Conservation (phyloP, 2,113 vertebrate genomes). For the Pardalotus punctatus region DNA sequence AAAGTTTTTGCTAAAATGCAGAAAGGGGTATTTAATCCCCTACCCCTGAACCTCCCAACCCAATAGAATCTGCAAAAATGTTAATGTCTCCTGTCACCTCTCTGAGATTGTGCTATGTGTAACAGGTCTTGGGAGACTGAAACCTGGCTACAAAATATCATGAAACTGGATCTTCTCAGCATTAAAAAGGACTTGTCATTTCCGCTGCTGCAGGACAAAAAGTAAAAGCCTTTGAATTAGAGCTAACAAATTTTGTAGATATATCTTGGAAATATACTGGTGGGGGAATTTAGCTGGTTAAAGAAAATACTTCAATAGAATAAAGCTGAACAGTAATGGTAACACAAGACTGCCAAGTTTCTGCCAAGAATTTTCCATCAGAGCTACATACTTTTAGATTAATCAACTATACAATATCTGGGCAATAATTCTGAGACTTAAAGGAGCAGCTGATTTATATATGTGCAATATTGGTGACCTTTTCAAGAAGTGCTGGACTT, state of each 20-base stretch:
- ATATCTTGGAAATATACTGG: neutral
- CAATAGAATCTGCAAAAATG: neutral
- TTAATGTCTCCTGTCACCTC: neutral
- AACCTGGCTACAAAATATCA: neutral
- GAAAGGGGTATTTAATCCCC: neutral
- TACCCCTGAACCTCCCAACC: accelerated
- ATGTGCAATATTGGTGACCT: neutral
- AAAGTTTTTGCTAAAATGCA: neutral
- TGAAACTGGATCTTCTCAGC: neutral
- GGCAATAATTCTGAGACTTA: neutral
- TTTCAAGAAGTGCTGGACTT: neutral
- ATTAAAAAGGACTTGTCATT: neutral
- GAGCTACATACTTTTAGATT: neutral
- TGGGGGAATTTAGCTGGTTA: neutral
- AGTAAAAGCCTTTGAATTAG: neutral
- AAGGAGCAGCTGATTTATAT: neutral
- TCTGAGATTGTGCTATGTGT: neutral
- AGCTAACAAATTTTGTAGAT: neutral
- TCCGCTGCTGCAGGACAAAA: neutral
- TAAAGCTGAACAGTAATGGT: neutral
- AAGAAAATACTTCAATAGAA: neutral
- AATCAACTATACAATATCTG: neutral
- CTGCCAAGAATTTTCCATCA: neutral
- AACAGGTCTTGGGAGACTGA: neutral
- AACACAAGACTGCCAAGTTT: neutral